Base-by-base conservation (phyloP, 2,888 invertebrate species). In the Scaptomyza tumidula region DNA sequence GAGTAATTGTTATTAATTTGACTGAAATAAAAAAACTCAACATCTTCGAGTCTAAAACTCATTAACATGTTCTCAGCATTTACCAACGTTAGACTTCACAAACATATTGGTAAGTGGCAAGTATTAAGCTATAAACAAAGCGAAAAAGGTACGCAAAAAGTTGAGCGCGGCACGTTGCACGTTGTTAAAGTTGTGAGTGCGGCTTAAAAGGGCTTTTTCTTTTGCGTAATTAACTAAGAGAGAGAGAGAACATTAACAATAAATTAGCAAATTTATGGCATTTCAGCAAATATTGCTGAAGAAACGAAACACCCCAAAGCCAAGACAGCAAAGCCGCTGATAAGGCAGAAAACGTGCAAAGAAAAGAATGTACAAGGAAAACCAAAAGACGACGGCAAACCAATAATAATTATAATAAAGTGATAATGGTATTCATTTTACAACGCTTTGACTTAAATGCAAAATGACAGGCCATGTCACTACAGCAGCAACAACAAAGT, bases 231-330 rank as follows among this genome's bases (percentile, higher is more conserved):
- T 83, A 79, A 70, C 79, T 87, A 57, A 19, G 19, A 19, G 19
- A 19, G 57, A 74, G 77, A 71, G 76, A 71, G 71, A 87, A 73
- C 75, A 82, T 80, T 72, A 74, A 83, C 73, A 80, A 78, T 86
- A 85, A 86, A 83, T 86, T 86, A 72, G 58, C 55, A 60, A 83
- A 72, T 76, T 84, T 86, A 88, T 83, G 86, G 55, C 78, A 71
- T 68, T 76, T 86, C 69, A 76, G 80, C 86, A 76, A 78, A 76
- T 60, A 65, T 65, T 60, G 41, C 46, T 27, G 39, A 49, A 49
- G 54, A 31, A 72, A 60, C 53, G 52, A 54, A 59, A 54, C 50
- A 37, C 19, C 37, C 10, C 16, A 41, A 41, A 59, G 49, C 46
- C 44, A 44, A 54, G 14, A 14, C 48, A 24, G 52, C 46, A 50